Percentiles rank a stretch among this genome's conserved stretches.
These are phyloP conservation scores for Holothuria glaberrima DNA, from an alignment of 35 echinoderm and acorn worm species.

Conservation along the genomic window DNA sequence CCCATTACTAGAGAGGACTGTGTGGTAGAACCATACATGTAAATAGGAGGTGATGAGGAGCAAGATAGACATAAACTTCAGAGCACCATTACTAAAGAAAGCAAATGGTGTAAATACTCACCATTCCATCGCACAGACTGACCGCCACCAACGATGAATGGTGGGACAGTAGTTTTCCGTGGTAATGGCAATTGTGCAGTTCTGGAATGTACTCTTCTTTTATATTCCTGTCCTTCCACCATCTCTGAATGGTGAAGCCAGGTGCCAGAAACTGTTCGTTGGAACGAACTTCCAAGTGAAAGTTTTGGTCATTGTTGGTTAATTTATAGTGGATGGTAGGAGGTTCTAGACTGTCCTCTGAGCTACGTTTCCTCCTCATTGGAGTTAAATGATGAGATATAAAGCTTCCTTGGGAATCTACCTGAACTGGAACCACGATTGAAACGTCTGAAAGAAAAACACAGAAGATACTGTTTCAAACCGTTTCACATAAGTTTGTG, in stretches of 20 bases:
- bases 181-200: conserved; percentile 87
- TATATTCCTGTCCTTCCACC: conserved; percentile 65
- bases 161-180: conserved; percentile 73
- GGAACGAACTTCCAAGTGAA: conserved; percentile 76
- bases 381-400: conserved; percentile 79
- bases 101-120: conserved; percentile 56
- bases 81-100: too few relatives aligned
- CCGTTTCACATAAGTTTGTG: too few relatives aligned
- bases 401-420: conserved; percentile 67
- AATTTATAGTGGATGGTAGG: conserved; percentile 68
- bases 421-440: conserved; percentile 79
- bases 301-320: conserved; percentile 73
- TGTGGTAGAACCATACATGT: too few relatives aligned
- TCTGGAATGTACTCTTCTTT: conserved; percentile 77
- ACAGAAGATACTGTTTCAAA: not conserved
- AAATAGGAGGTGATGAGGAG: too few relatives aligned
- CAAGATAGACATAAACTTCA: too few relatives aligned
- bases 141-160: conserved; percentile 69
- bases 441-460: conserved; percentile 75
- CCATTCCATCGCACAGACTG: conserved; percentile 93
- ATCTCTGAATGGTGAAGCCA: conserved; percentile 74
- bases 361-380: conserved; percentile 67
- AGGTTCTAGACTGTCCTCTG: conserved; percentile 3
- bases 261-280: conserved; percentile 85
- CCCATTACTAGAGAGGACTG: too few relatives aligned